A percentile compares a stretch with the other conserved stretches of the same genome.
These are phyloP conservation scores for Cacatua alba DNA, from an alignment of 2,113 vertebrate genomes.

Conservation along the genomic window DNA sequence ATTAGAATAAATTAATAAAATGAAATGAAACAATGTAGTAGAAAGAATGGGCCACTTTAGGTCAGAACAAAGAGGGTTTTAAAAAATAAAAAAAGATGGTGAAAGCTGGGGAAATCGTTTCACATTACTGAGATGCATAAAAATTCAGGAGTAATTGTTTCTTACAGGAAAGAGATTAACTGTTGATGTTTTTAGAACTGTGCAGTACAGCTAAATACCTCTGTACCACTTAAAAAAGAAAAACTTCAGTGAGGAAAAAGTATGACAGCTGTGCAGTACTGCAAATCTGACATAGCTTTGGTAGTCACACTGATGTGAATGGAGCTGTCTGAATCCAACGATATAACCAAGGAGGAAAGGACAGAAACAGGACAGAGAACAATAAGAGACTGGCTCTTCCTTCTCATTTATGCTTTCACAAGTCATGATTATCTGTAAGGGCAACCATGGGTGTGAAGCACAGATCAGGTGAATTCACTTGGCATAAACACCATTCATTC, in stretches of 20 bases:
- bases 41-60: not conserved
- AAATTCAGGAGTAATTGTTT: not conserved
- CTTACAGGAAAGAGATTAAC: not conserved
- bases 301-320: accelerated
- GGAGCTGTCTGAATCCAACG: accelerated
- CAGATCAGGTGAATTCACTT: not conserved
- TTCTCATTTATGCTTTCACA: not conserved
- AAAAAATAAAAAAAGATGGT: not conserved
- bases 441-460: not conserved
- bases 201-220: not conserved
- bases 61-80: not conserved
- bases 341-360: not conserved
- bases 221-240: accelerated
- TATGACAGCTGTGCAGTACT: not conserved
- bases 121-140: not conserved
- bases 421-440: accelerated
- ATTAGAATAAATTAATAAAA: not conserved
- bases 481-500: not conserved
- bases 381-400: accelerated
- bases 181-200: not conserved
- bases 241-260: not conserved
- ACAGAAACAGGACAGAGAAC: not conserved
- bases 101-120: not conserved
- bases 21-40: not conserved
- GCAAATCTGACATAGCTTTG: not conserved